These are phyloP conservation scores for Acanthochromis polyacanthus DNA, from an alignment of 2,113 vertebrate species.

Conservation along the genomic window DNA sequence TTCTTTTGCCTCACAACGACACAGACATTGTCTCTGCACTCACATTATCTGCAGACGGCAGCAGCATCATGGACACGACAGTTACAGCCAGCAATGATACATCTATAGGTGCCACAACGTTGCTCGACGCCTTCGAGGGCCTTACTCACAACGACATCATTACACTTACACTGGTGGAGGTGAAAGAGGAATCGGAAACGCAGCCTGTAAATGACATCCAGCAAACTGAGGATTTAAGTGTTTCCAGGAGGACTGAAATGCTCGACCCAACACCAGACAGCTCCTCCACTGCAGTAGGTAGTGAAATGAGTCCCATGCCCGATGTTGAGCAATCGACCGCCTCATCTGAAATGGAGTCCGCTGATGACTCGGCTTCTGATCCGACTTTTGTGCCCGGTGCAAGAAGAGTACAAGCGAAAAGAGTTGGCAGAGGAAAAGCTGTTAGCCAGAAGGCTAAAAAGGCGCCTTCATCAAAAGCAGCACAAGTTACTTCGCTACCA, in stretches of 20 bases:
- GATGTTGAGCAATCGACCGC: background rate
- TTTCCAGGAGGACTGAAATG: background rate
- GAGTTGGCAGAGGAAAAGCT: background rate
- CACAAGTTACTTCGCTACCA: background rate
- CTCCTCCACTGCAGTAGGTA: slow-evolving; percentile 6
- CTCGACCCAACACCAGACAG: slow-evolving; percentile 35
- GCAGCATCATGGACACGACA: slow-evolving; percentile 32
- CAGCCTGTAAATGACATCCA: slow-evolving; percentile 26
- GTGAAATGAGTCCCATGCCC: background rate
- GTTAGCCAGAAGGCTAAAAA: background rate
- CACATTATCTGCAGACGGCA: slow-evolving; percentile 13
- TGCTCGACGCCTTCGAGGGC: slow-evolving; percentile 79
- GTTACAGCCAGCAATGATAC: slow-evolving; percentile 6
- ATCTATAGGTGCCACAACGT: slow-evolving; percentile 69
- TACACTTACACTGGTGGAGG: slow-evolving; percentile 85
- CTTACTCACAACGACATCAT: slow-evolving; percentile 79
- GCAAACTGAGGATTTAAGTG: background rate
- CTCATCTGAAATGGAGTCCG: slow-evolving; percentile 1
- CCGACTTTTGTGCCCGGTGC: slow-evolving; percentile 17
- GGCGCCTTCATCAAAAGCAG: background rate
- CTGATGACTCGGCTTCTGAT: background rate
- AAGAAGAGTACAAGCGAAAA: background rate
- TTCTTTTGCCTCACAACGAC: slow-evolving; percentile 47
- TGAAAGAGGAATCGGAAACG: slow-evolving; percentile 56
- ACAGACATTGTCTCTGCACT: slow-evolving; percentile 54